phyloP scores from a whole-genome alignment of 2,113 vertebrate species.

The Mastomys coucha region DNA sequence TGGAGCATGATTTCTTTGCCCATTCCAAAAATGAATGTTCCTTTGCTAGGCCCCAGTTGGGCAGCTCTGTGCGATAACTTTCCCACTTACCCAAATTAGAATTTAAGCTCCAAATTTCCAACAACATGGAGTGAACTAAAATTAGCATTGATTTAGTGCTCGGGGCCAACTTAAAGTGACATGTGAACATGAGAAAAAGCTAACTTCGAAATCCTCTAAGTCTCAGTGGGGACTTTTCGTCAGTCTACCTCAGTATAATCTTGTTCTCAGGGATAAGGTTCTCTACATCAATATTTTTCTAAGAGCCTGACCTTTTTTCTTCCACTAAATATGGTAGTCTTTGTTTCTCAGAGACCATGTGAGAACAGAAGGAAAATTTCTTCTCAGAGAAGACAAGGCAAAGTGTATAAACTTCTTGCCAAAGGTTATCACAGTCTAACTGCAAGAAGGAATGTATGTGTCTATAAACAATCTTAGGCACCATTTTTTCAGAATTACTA shows the following conservation, averaged over 20 bases:
- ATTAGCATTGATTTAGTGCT: conserved; percentile 61
- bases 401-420: conserved; percentile 44
- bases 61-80: background rate
- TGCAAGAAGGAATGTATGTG: conserved; percentile 21
- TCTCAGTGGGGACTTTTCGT: conserved; percentile 60
- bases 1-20: background rate
- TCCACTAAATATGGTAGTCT: conserved; percentile 74
- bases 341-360: conserved; percentile 54
- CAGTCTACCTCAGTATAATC: background rate
- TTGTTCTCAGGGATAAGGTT: conserved; percentile 77
- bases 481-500: conserved; percentile 37
- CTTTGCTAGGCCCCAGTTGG: background rate
- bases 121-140: conserved; percentile 64
- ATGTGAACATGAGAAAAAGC: conserved; percentile 48
- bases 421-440: conserved; percentile 69
- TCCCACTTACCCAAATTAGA: conserved; percentile 21
- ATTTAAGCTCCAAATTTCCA: conserved; percentile 52
- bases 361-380: conserved; percentile 74
- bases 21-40: background rate
- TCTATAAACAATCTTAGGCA: conserved; percentile 43
- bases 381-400: conserved; percentile 66
- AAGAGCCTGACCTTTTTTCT: conserved; percentile 66
- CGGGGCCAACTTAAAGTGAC: conserved; percentile 61
- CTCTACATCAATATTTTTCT: conserved; percentile 77
- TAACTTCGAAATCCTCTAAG: conserved; percentile 50